These are phyloP conservation scores for Bellardia pandia DNA, from an alignment of 2,888 invertebrate species.

Conservation along the genomic window DNA sequence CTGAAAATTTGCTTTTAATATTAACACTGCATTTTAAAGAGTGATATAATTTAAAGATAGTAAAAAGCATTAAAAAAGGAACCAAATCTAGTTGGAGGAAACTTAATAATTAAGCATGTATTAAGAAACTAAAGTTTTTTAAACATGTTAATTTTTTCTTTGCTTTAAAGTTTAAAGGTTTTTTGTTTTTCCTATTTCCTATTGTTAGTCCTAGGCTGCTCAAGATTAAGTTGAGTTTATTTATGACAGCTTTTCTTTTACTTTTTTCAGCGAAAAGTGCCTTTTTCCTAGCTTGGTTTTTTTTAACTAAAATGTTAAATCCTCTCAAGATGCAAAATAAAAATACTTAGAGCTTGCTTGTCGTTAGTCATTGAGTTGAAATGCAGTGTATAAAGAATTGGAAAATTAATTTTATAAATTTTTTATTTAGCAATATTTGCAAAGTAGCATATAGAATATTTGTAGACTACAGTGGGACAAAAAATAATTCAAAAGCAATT, in stretches of 20 bases:
- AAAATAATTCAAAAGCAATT: no score
- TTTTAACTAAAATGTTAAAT: no score
- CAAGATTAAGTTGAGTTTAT: neutral
- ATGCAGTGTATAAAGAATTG: neutral
- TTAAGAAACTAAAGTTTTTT: no score
- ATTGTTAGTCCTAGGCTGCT: neutral
- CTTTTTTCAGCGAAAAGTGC: neutral
- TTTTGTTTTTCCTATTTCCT: no score
- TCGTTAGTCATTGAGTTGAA: neutral
- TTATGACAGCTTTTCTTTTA: neutral
- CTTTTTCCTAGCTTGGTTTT: neutral
- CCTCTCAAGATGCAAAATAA: neutral
- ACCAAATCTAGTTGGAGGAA: no score
- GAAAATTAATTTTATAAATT: conserved; percentile 25
- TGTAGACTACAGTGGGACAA: no score
- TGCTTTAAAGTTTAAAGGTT: no score
- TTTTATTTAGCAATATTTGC: neutral
- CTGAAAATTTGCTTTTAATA: neutral
- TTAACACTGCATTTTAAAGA: neutral
- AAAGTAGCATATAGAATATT: no score
- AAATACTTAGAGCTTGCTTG: neutral
- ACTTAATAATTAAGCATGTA: no score
- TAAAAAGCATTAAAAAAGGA: no score
- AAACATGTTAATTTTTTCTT: no score
- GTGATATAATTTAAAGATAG: no score